Evolutionary conservation across 53 echinoderm and acorn worm species (phyloP).

Genomic region (Luidia sarsii): DNA sequence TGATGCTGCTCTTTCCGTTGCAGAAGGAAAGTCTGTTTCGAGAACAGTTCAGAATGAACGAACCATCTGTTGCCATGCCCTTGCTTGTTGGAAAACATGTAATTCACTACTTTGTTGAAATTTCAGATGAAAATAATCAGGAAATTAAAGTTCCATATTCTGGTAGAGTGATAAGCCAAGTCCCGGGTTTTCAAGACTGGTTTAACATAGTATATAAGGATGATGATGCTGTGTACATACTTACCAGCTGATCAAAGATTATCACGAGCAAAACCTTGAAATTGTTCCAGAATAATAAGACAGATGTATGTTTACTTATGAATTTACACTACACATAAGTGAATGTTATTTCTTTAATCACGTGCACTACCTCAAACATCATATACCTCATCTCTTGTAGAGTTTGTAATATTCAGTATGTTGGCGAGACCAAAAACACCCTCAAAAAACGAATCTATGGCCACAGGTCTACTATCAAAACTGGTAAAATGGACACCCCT

Average conservation of each 20-base stretch:
- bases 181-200: constrained; percentile 50
- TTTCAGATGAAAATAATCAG: too few relatives aligned
- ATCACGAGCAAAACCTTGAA: not conserved
- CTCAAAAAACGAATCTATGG: too few relatives aligned
- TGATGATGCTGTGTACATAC: constrained; percentile 32
- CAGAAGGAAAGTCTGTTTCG: not conserved
- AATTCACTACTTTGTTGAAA: not conserved
- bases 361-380: too few relatives aligned
- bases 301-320: too few relatives aligned
- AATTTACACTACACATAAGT: too few relatives aligned
- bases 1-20: constrained; percentile 32
- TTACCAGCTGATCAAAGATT: constrained; percentile 5
- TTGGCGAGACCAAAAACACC: too few relatives aligned
- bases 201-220: constrained; percentile 39
- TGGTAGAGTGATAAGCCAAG: constrained; percentile 54
- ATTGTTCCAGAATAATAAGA: constrained; percentile 3
- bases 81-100: constrained; percentile 13
- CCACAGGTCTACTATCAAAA: too few relatives aligned
- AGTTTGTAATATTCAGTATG: too few relatives aligned
- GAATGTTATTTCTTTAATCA: too few relatives aligned
- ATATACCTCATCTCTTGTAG: too few relatives aligned
- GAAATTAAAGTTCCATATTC: not conserved
- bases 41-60: not conserved
- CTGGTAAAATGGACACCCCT: too few relatives aligned
- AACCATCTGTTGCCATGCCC: not conserved